These are phyloP conservation scores for Melipona bicolor DNA, from an alignment of 2,888 invertebrate species.

Conservation along the genomic window DNA sequence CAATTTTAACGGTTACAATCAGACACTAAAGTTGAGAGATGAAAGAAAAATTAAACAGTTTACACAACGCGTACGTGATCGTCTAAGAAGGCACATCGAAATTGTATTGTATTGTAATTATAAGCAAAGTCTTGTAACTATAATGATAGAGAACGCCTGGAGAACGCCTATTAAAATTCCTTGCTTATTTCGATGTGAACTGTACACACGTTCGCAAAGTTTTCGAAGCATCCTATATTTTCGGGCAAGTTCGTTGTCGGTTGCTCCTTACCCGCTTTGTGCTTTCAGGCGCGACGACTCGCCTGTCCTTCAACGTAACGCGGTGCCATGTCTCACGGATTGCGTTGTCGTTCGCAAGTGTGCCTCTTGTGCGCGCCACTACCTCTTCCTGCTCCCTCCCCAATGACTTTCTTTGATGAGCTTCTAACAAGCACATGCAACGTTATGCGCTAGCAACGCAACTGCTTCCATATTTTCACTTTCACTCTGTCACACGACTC, in stretches of 20 bases:
- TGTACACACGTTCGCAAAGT: background rate
- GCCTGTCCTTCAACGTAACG: conserved; percentile 44
- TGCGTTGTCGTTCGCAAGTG: conserved; percentile 48
- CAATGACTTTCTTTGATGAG: conserved; percentile 20
- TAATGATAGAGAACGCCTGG: background rate
- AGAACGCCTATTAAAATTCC: background rate
- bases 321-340: conserved; percentile 37
- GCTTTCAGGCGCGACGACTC: conserved; percentile 54
- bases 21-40: background rate
- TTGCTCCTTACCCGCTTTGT: conserved; percentile 35
- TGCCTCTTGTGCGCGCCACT: conserved; percentile 19
- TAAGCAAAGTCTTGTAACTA: background rate
- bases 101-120: background rate
- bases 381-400: conserved; percentile 10
- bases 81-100: background rate
- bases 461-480: background rate
- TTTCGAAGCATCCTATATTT: background rate
- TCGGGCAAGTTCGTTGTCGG: background rate
- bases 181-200: background rate
- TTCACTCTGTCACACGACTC: background rate
- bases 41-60: background rate
- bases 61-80: background rate
- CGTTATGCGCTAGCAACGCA: background rate
- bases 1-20: no score
- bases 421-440: conserved; percentile 21